phyloP scores from a whole-genome alignment of 2,888 invertebrate species.

The Lydus trimaculatus region DNA sequence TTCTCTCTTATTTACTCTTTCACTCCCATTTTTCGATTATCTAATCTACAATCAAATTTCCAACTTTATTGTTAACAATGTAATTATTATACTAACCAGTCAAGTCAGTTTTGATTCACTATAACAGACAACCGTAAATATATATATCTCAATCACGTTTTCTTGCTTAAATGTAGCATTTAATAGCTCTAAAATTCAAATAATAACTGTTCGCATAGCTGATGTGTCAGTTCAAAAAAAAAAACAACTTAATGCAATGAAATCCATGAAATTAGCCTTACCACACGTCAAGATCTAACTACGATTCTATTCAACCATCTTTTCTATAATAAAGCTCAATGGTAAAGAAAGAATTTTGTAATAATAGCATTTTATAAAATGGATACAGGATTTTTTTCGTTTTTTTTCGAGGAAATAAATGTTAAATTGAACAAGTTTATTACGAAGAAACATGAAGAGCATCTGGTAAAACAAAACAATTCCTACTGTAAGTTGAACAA shows the following conservation, averaged over 20 bases:
- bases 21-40: too few species aligned
- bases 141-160: background rate
- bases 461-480: background rate
- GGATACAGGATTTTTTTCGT: background rate
- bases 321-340: background rate
- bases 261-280: constrained; percentile 1
- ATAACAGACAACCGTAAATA: too few species aligned
- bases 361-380: background rate
- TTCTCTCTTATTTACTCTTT: too few species aligned
- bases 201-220: background rate
- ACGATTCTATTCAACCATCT: background rate
- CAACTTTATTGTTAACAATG: too few species aligned
- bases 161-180: background rate
- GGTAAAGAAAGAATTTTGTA: background rate
- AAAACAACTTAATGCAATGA: background rate
- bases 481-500: background rate
- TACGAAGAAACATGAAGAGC: background rate
- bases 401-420: background rate
- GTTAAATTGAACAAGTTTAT: background rate
- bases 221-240: background rate
- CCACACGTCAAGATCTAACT: background rate
- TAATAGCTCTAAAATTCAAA: background rate
- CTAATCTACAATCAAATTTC: too few species aligned
- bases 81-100: too few species aligned
- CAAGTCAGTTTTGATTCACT: too few species aligned